Conservation (phyloP, 1,140 invertebrate genomes). For the Leptestheria dahalacensis region DNA sequence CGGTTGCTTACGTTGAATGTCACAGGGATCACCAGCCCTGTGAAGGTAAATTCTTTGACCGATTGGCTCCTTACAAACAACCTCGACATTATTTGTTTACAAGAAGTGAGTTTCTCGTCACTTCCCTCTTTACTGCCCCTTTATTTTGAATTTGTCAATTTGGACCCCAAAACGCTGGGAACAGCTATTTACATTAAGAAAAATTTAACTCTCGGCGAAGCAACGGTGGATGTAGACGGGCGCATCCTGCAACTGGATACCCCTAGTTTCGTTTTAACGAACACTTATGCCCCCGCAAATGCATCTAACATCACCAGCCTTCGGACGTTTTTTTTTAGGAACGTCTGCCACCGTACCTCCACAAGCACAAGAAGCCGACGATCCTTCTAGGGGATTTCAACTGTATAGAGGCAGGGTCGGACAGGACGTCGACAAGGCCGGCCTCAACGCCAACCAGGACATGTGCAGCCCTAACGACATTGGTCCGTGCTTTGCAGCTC, state of each 20-base stretch:
- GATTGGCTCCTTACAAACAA: not conserved
- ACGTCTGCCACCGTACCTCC: too few species aligned
- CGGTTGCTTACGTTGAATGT: not conserved
- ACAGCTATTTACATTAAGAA: not conserved
- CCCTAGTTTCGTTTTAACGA: too few species aligned
- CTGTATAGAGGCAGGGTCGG: too few species aligned
- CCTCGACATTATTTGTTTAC: not conserved
- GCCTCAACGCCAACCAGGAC: not conserved
- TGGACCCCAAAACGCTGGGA: not conserved
- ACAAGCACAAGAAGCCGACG: too few species aligned
- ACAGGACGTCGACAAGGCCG: not conserved
- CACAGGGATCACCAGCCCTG: not conserved
- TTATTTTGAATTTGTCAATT: not conserved
- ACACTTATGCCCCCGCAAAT: too few species aligned
- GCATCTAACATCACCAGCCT: too few species aligned
- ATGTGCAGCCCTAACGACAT: not conserved
- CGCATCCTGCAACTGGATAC: not conserved
- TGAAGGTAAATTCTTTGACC: not conserved
- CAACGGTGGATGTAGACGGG: not conserved
- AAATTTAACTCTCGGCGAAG: not conserved
- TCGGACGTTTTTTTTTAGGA: too few species aligned
- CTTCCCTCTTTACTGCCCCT: not conserved
- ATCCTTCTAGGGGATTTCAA: too few species aligned
- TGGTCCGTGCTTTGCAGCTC: not conserved
- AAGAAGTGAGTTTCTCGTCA: not conserved